Evolutionary conservation across 23 tunicate species (phyloP), one percentile per base, ranked within the genome.

Genomic region (Trididemnum nubilum): DNA sequence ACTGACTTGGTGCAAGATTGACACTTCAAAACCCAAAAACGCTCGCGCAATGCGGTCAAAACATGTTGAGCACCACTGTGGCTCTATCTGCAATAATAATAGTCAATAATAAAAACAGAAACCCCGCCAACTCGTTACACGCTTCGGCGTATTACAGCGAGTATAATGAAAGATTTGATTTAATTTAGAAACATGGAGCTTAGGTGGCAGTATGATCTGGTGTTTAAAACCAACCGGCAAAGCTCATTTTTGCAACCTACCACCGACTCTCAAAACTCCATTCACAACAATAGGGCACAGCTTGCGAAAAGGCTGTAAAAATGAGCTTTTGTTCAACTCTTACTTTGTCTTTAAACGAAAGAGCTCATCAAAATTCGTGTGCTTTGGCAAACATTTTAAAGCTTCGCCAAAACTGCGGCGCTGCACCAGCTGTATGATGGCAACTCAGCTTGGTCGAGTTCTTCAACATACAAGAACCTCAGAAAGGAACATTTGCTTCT

Each of bases 31-130:
- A 28, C 28, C 69, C 27, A 63, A 63, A 23, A 4, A 63, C 23
- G 19, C 69, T 15, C 7, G 4, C 23, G 19, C 24, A 63, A 63
- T 21, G 69, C 27, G 28, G 7, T 63, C 0, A 81, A 60, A 15
- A 61, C 44, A 32, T 60, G 76, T 12, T 15, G 75, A 0, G 83
- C 61, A 12, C 83, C 83, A 22, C 75, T 79, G 76, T 79, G 83
- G 18, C 83, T 75, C 0, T 79, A 25, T 33, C 28, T 61, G 18
- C 22, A 19, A 33, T 60, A 75, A 71, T 60, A 79, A 0, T 59
- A 22, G 15, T 27, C 9, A 33, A 69, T 79, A 19, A 79, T 15
- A 0, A 79, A 0, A 0, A 28, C 40, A 0, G 83, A 59, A 49
- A 49, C 57, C 18, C 15, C 57, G 18, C n/a, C n/a, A n/a, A n/a